phyloP scores from a whole-genome alignment of 1,140 invertebrate genomes.

The Camponotus vicinus region DNA sequence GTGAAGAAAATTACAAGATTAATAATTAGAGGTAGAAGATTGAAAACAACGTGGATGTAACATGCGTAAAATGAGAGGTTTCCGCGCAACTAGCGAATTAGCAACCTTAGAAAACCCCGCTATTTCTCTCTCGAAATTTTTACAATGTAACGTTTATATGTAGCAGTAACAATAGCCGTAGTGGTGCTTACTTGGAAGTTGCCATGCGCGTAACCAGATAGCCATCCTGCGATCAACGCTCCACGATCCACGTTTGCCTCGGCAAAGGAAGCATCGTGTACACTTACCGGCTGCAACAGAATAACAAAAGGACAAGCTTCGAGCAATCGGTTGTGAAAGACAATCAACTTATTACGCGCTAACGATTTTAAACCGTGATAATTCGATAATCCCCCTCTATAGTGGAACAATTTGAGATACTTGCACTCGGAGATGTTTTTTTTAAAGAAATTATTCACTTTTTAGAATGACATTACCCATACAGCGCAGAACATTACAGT shows the following conservation, averaged over 20 bases:
- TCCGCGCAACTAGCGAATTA: not conserved
- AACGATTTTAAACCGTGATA: not conserved
- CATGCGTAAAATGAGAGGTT: not conserved
- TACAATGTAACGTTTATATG: conserved; percentile 2
- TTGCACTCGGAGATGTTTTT: not conserved
- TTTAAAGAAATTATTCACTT: not conserved
- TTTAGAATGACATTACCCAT: not conserved
- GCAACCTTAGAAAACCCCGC: not conserved
- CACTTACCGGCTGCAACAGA: conserved; percentile 84
- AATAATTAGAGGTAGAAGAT: not conserved
- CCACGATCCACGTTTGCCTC: conserved; percentile 25
- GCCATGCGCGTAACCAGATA: conserved; percentile 16
- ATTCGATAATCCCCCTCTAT: not conserved
- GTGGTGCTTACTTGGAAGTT: conserved; percentile 58
- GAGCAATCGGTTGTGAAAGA: conserved; percentile 42
- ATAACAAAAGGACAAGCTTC: conserved; percentile 64
- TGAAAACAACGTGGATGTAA: not conserved
- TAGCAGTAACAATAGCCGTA: conserved; percentile 16
- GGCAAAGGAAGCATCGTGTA: conserved; percentile 16
- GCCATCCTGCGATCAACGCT: conserved; percentile 42
- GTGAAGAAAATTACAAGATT: conserved; percentile 25
- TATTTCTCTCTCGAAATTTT: conserved; percentile 4
- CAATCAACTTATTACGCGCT: conserved; percentile 4
- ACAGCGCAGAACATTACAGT: no score
- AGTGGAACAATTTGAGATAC: not conserved